Conservation (phyloP, 1,140 invertebrate genomes). For the Drosophila sechellia region DNA sequence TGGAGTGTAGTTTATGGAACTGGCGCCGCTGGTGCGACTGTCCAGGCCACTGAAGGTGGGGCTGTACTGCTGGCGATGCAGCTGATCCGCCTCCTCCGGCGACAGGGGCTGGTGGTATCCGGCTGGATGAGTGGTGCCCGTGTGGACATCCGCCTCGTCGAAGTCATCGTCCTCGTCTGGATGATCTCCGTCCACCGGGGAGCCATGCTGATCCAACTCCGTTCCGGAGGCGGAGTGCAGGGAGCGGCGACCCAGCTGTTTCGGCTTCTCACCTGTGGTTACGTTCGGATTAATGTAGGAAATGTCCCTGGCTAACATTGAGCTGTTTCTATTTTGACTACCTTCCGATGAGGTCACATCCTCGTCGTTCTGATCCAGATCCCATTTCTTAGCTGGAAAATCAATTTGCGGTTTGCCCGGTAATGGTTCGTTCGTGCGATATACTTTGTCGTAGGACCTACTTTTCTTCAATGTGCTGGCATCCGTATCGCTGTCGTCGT, state of each 20-base stretch:
- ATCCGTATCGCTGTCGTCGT: slow-evolving; percentile 81
- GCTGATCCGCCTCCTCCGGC: slow-evolving; percentile 75
- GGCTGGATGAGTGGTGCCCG: slow-evolving; percentile 60
- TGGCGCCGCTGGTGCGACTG: slow-evolving; percentile 72
- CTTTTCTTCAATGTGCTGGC: slow-evolving; percentile 86
- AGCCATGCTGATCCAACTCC: slow-evolving; percentile 83
- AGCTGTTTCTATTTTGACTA: slow-evolving; percentile 86
- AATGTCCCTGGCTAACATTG: slow-evolving; percentile 87
- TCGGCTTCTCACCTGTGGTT: slow-evolving; percentile 81
- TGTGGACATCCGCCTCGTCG: slow-evolving; percentile 66
- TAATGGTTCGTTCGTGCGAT: slow-evolving; percentile 92
- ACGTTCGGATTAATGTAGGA: slow-evolving; percentile 85
- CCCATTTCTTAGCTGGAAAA: slow-evolving; percentile 92
- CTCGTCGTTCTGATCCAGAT: slow-evolving; percentile 88
- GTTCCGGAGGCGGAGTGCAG: slow-evolving; percentile 80
- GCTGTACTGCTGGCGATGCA: slow-evolving; percentile 76
- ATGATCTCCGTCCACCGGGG: slow-evolving; percentile 23
- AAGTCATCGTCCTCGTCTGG: slow-evolving; percentile 79
- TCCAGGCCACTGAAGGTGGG: slow-evolving; percentile 83
- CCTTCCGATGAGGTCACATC: slow-evolving; percentile 86
- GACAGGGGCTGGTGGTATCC: slow-evolving; percentile 77
- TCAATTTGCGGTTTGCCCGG: slow-evolving; percentile 90
- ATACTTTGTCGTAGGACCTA: slow-evolving; percentile 90
- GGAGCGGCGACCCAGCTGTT: slow-evolving; percentile 86
- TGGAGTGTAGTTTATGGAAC: slow-evolving; percentile 72